Base-by-base conservation (phyloP, 2,888 invertebrate genomes). In the Tetropium fuscum region DNA sequence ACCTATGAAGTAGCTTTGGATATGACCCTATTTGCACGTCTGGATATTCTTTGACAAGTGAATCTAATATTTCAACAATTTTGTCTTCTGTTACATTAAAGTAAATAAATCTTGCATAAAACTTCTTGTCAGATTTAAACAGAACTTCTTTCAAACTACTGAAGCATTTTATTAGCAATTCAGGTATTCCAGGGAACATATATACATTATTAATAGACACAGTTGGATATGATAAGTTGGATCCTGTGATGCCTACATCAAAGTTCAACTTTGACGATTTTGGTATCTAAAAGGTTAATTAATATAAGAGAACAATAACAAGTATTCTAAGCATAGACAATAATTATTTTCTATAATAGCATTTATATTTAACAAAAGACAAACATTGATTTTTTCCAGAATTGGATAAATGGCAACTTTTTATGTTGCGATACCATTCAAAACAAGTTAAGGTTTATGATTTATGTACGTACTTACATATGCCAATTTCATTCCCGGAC, bases 121-220 rank as follows among this genome's bases (percentile, higher is more conserved):
- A 85, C 48, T 74, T 78, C 11, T 72, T 73, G n/a, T 72, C 62
- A 1, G 80, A 76, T 22, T 74, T 69, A 66, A 85, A 84, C 27
- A 83, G 69, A 60, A 79, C 72, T 68, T 81, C 58, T 18, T 75
- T 70, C 1, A 78, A 60, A 43, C 66, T 55, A 36, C 71, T 73
- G 55, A 86, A 84, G 0, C 82, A 78, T 56, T 72, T 76, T 64
- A 81, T 74, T 43, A 84, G 76, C 44, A 85, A 82, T 63, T 83
- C 80, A 1, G 91, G 91, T 36, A 91, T 86, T 1, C 91, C 91
- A 27, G 92, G 91, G 69, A 91, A 88, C 53, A 90, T 84, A 69
- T 85, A 87, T 0, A 91, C 89, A 78, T 92, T 92, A 32, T 79
- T 77, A 7, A 90, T 64, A 11, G 79, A 78, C 32, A 86, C 74